phyloP scores from a whole-genome alignment of 35 echinoderm and acorn worm genomes.

The Diadema setosum region DNA sequence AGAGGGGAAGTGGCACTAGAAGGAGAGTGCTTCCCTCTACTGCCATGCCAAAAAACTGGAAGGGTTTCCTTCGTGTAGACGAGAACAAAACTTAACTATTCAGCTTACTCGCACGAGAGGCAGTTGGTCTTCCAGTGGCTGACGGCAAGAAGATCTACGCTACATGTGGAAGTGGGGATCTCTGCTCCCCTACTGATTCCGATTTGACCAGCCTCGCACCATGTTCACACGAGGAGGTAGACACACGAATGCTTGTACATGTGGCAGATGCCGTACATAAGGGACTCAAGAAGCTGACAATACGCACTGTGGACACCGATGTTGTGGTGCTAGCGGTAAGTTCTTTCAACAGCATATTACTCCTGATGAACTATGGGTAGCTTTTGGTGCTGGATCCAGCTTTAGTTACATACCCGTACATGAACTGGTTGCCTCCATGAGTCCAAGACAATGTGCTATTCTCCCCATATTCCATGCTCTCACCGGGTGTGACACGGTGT shows the following conservation, averaged over 20 bases:
- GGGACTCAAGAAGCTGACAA: background rate
- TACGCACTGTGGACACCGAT: slow-evolving; percentile 51
- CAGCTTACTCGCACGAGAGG: slow-evolving; percentile 9
- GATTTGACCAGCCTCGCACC: background rate
- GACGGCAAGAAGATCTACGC: slow-evolving; percentile 14
- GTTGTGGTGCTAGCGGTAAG: slow-evolving; percentile 17
- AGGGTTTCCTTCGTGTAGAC: slow-evolving; percentile 41
- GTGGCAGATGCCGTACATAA: background rate
- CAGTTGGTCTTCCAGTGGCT: background rate
- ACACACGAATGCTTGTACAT: slow-evolving; percentile 37
- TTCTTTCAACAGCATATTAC: background rate
- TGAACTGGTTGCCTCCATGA: too few relatives aligned
- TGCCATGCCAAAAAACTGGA: slow-evolving; percentile 37
- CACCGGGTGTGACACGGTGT: slow-evolving; percentile 49
- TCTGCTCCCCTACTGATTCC: background rate
- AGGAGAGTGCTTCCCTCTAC: slow-evolving; percentile 17
- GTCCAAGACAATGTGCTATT: too few relatives aligned
- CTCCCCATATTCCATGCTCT: background rate
- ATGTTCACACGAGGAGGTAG: slow-evolving; percentile 52
- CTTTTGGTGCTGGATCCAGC: background rate
- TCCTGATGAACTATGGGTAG: background rate
- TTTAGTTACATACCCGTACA: slow-evolving; percentile 27
- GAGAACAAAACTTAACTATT: slow-evolving; percentile 52
- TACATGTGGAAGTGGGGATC: background rate
- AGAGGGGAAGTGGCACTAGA: slow-evolving; percentile 43